Base-by-base conservation (phyloP, 1,140 invertebrate species). In the Achatina immaculata region DNA sequence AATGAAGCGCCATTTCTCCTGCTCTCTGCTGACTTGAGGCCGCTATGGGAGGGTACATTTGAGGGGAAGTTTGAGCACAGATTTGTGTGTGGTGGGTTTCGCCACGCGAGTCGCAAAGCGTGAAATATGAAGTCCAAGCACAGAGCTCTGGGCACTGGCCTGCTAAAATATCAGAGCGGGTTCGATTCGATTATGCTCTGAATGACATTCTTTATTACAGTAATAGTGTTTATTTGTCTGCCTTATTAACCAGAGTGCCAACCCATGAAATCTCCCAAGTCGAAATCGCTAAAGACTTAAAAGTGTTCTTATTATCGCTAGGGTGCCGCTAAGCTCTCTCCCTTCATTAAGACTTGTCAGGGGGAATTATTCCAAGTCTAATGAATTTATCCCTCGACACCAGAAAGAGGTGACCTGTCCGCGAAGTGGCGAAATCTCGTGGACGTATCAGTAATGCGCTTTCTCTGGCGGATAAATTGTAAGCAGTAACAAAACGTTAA, bases 311-410 rank as follows among this genome's bases (percentile, higher is more conserved):
- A 78, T 78, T 78, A 78, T 66, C 75, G 38, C 45, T 7, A 34
- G 58, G 62, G 75, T 65, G 55, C 55, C 19, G 62, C 34, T 65
- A 42, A 78, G 75, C 75, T 78, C 62, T 78, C 75, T 78, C n/a
- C n/a, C 75, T 78, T 78, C 75, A 78, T 78, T 78, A 78, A 65
- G 58, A 42, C 75, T 65, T 78, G 75, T 78, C 75, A 78, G 14
- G 62, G 58, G 62, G 75, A 78, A 78, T 78, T 78, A 78, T 65
- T 48, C 36, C 75, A 78, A 78, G 75, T 66, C 75, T 78, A 78
- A 78, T 78, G 75, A 78, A 78, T 78, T 78, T 78, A 78, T 78
- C 75, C 75, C 75, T 42, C 28, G 75, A 78, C 58, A 66, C 58
- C 75, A 78, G 58, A 31, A 3, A 28, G 75, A 42, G 58, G n/a